These are phyloP conservation scores for Kryptolebias ocellatus DNA, from an alignment of 2,797 vertebrate species.

Conservation along the genomic window DNA sequence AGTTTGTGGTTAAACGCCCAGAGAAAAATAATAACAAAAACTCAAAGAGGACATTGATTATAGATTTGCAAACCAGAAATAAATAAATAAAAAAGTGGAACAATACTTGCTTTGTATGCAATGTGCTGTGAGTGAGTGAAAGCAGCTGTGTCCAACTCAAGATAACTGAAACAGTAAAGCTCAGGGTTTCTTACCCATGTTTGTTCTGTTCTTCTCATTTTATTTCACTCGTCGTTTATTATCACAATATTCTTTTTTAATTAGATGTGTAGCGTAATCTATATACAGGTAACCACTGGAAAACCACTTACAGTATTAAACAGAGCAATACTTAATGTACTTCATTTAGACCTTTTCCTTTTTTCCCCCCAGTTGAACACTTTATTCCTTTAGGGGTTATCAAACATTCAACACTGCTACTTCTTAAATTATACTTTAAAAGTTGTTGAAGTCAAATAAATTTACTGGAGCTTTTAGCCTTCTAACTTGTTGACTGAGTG, in stretches of 20 bases:
- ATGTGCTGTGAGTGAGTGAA: no score
- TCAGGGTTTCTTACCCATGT: no score
- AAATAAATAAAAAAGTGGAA: not conserved
- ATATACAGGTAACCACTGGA: slow-evolving; percentile 3
- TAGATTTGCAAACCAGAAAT: not conserved
- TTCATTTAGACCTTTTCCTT: not conserved
- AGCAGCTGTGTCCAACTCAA: not conserved
- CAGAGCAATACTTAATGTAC: slow-evolving; percentile 4
- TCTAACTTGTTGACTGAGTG: slow-evolving; percentile 33
- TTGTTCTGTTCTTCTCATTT: no score
- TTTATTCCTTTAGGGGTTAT: slow-evolving; percentile 27
- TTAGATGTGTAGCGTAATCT: not conserved
- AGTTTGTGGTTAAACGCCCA: not conserved
- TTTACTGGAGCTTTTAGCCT: slow-evolving; percentile 35
- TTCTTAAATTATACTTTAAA: slow-evolving; percentile 37
- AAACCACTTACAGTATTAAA: not conserved
- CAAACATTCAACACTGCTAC: slow-evolving; percentile 39
- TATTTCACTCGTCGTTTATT: no score
- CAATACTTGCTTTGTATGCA: not conserved
- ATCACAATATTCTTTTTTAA: not conserved
- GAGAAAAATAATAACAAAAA: not conserved
- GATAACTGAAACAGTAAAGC: no score
- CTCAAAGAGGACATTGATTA: slow-evolving; percentile 1
- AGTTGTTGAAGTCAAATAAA: slow-evolving; percentile 36
- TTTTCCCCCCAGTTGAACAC: slow-evolving; percentile 21